These are phyloP conservation scores for Microdon myrmicae DNA, from an alignment of 2,888 invertebrate species.

Conservation along the genomic window DNA sequence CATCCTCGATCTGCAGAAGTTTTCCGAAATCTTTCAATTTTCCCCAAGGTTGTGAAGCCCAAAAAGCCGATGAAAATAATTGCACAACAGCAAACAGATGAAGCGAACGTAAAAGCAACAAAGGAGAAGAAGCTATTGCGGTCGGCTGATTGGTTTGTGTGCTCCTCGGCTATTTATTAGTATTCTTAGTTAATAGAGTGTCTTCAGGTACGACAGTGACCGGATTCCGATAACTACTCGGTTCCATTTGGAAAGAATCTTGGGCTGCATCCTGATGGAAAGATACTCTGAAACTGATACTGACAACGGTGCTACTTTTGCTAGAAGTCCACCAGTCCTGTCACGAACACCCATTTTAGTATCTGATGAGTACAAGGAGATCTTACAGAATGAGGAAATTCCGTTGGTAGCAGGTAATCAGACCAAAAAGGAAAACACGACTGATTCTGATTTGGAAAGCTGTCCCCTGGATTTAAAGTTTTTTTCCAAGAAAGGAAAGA, in stretches of 20 bases:
- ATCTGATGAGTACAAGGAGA: not conserved
- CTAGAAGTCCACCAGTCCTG: not conserved
- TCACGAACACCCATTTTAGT: not conserved
- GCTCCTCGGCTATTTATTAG: not conserved
- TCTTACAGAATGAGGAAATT: slow-evolving; percentile 1
- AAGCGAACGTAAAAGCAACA: slow-evolving; percentile 47
- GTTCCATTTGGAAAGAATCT: slow-evolving; percentile 55
- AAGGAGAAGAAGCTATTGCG: slow-evolving; percentile 55
- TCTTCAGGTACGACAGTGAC: slow-evolving; percentile 58
- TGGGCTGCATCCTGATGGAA: slow-evolving; percentile 56
- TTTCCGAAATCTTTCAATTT: slow-evolving; percentile 54
- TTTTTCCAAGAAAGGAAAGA: slow-evolving; percentile 32
- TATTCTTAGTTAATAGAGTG: not conserved
- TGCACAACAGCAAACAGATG: slow-evolving; percentile 10
- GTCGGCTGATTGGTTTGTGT: slow-evolving; percentile 56
- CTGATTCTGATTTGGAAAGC: slow-evolving; percentile 29
- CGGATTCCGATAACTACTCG: slow-evolving; percentile 58
- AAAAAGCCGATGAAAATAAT: slow-evolving; percentile 37
- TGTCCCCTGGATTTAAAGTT: slow-evolving; percentile 34
- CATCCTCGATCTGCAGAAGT: slow-evolving; percentile 53
- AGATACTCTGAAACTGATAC: slow-evolving; percentile 48
- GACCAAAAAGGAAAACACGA: slow-evolving; percentile 6
- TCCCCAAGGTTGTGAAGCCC: slow-evolving; percentile 57
- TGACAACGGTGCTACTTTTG: slow-evolving; percentile 50
- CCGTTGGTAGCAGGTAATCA: slow-evolving; percentile 7